Conservation (phyloP, 2,113 vertebrate species). For the Thermophis baileyi region DNA sequence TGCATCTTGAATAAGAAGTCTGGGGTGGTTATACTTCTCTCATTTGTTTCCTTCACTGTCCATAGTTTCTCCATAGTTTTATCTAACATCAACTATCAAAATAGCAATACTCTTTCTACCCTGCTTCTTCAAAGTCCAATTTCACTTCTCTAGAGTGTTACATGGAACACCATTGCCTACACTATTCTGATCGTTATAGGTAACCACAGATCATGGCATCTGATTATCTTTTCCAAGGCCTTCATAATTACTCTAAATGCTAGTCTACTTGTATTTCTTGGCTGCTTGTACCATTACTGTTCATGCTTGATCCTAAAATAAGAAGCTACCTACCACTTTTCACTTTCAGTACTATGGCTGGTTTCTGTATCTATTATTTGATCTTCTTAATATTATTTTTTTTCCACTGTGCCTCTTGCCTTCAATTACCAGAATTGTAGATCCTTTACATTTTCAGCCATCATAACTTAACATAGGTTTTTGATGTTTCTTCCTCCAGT, state of each 20-base stretch:
- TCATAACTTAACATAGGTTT: neutral
- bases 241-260: neutral
- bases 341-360: neutral
- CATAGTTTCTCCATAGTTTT: neutral
- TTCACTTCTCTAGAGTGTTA: neutral
- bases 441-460: neutral
- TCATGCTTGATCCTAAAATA: neutral
- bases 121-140: neutral
- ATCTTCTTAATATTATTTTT: neutral
- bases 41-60: neutral
- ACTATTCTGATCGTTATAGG: neutral
- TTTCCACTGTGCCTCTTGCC: neutral
- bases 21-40: neutral
- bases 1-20: neutral
- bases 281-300: neutral
- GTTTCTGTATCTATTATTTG: neutral
- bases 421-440: neutral
- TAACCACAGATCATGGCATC: neutral
- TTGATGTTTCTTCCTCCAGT: neutral
- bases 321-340: neutral
- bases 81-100: neutral
- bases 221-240: neutral
- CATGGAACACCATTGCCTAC: neutral
- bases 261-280: neutral
- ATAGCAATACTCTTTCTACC: neutral